Evolutionary conservation across 2,797 vertebrate species (phyloP).

Genomic region (Phataginus tetradactyla): DNA sequence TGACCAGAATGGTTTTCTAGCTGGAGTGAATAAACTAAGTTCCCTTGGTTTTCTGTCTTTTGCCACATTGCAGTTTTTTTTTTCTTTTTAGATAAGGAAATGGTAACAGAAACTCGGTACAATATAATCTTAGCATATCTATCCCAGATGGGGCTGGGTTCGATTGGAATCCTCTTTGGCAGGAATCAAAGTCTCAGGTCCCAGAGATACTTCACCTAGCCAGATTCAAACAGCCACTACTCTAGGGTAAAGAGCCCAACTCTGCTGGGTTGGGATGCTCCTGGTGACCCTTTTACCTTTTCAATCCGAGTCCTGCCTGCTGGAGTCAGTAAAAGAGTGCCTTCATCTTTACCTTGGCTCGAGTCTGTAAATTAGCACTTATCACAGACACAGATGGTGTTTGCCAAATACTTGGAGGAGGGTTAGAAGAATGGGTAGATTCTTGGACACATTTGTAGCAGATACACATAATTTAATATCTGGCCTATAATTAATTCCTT

Average conservation of each 20-base stretch:
- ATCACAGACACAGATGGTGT: neutral
- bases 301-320: neutral
- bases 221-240: neutral
- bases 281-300: neutral
- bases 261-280: neutral
- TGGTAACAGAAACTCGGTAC: neutral
- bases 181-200: neutral
- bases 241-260: neutral
- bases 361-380: neutral
- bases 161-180: neutral
- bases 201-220: neutral
- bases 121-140: neutral
- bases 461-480: neutral
- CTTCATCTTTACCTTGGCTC: neutral
- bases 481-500: neutral
- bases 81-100: constrained; percentile 6
- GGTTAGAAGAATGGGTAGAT: neutral
- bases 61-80: neutral
- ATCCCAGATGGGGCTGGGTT: neutral
- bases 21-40: neutral
- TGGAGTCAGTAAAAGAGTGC: neutral
- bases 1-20: neutral
- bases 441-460: neutral
- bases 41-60: neutral
- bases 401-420: neutral